Evolutionary conservation across 2,888 invertebrate genomes (phyloP).

Genomic region (Chymomyza amoena): DNA sequence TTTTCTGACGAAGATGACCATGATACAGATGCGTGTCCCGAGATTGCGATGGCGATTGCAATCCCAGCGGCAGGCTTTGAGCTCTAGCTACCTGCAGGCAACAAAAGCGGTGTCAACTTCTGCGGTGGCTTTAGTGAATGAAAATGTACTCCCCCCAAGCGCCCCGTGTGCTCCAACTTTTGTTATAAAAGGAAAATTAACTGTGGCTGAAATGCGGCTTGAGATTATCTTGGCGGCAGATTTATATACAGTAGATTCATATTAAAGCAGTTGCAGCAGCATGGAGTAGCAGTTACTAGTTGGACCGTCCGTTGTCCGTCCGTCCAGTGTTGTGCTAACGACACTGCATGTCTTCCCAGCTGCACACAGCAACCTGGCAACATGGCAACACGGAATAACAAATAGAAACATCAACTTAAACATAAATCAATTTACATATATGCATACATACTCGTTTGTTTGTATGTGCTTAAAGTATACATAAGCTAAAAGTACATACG

Average conservation of each 20-base stretch:
- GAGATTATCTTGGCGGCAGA: neutral
- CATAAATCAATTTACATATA: neutral
- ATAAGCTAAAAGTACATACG: neutral
- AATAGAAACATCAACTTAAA: conserved; percentile 6
- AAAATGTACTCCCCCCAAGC: conserved; percentile 32
- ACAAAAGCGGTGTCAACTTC: conserved; percentile 10
- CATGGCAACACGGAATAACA: neutral
- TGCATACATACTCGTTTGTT: neutral
- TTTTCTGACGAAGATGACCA: conserved; percentile 65
- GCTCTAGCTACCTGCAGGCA: conserved; percentile 23
- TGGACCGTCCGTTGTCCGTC: neutral
- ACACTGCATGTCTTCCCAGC: neutral
- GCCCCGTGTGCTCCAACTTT: neutral
- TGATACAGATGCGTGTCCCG: conserved; percentile 46
- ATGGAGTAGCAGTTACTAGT: neutral
- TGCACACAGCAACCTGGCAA: neutral
- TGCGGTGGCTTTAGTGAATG: conserved; percentile 48
- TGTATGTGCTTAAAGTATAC: neutral
- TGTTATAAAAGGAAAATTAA: neutral
- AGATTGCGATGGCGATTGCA: conserved; percentile 50
- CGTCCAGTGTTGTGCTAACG: neutral
- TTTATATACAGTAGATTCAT: neutral
- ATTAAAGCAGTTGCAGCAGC: neutral
- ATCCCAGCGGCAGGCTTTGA: conserved; percentile 42
- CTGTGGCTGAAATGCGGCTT: neutral